Percentiles rank a stretch among this genome's conserved stretches.
Evolutionary conservation across 2,797 vertebrate species (phyloP).

Genomic region (Kryptolebias ocellatus): DNA sequence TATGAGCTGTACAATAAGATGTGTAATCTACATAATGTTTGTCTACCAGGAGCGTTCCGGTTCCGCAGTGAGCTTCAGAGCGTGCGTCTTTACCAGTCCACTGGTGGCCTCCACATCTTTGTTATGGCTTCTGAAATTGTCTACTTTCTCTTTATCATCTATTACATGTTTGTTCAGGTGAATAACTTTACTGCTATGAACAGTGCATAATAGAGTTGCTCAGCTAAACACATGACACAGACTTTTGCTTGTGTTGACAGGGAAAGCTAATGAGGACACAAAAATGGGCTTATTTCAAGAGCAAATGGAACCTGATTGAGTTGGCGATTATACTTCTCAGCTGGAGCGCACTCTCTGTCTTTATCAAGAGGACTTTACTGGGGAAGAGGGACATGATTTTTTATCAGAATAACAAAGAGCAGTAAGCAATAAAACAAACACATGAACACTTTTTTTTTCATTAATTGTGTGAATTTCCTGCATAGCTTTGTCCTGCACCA

Average conservation of each 20-base stretch:
- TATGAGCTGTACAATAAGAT: conserved; percentile 3
- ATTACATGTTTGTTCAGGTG: conserved; percentile 95
- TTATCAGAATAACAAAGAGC: conserved; percentile 86
- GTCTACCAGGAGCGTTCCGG: conserved; percentile 88
- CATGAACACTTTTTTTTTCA: not conserved
- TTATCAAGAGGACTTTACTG: conserved; percentile 89
- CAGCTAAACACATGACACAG: not conserved
- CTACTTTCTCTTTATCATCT: conserved; percentile 92
- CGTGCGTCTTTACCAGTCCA: conserved; percentile 90
- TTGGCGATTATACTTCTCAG: conserved; percentile 90
- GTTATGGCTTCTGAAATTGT: conserved; percentile 89
- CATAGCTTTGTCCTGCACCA: not conserved
- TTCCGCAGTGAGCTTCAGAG: conserved; percentile 85
- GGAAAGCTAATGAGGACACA: conserved; percentile 87
- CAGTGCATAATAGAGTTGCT: not conserved
- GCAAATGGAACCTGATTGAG: conserved; percentile 93
- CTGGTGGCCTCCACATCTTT: conserved; percentile 88
- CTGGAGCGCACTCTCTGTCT: conserved; percentile 90
- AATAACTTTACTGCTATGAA: not conserved
- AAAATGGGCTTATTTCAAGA: conserved; percentile 88
- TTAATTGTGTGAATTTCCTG: not conserved
- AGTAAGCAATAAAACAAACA: conserved; percentile 77
- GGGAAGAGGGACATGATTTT: conserved; percentile 86
- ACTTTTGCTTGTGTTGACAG: conserved; percentile 71
- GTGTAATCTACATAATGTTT: not conserved